Base-by-base conservation (phyloP, 2,113 vertebrate genomes). In the Calonectris borealis region DNA sequence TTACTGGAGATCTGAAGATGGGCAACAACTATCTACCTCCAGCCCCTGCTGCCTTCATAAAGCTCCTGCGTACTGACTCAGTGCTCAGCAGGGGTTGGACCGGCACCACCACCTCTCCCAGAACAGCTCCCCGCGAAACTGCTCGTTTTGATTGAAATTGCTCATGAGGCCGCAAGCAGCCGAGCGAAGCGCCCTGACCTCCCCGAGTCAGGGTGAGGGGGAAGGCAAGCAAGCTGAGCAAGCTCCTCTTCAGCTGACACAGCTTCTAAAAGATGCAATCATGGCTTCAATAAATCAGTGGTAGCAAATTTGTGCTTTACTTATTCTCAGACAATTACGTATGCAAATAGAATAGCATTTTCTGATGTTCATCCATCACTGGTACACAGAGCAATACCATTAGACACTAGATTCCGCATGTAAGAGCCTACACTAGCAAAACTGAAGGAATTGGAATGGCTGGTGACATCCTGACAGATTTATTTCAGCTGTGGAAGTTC, bases 161-260 rank as follows among this genome's bases (percentile, higher is more conserved):
- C 36, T 46, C 44, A 29, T 2, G 31, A 48, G 22, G 46, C 57
- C 70, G 62, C 38, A 34, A 19, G 42, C n/a, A 52, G 62, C 62
- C 1, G 0, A 40, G 64, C 0, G 0, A 62, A 57, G 57, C 0
- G 2, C 22, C 58, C 31, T 34, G 40, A 66, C 44, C 82, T 58
- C 19, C 3, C 2, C 1, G 0, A 18, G 22, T 25, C 32, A 18
- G n/a, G 71, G 66, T 9, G 52, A 72, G 52, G 20, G 26, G 31
- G 31, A 36, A 40, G 54, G 29, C 24, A 64, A 60, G 44, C 40
- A 51, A 81, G 57, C 44, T 27, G 12, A 77, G 48, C 34, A 25
- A 57, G 10, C 34, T 24, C 55, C 48, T 34, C 51, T 82, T 20
- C 65, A 51, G 52, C 36, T 66, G 54, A 25, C 54, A 58, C 34